Evolutionary conservation across 2,888 invertebrate genomes (phyloP).

Genomic region (Coenonympha arcania): DNA sequence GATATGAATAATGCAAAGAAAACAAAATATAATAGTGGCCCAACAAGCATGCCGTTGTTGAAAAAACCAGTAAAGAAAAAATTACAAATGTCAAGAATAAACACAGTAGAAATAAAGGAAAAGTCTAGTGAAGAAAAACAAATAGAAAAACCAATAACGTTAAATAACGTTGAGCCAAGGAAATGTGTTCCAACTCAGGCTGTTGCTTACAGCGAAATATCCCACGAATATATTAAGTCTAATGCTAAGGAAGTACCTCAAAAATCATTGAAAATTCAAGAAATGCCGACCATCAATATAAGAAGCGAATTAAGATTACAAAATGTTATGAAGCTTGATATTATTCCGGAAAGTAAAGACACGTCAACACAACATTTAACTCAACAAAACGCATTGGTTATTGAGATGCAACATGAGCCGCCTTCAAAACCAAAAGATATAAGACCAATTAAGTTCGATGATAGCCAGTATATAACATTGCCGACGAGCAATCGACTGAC

Average conservation of each 20-base stretch:
- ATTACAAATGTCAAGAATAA: slow-evolving; percentile 48
- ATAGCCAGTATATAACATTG: slow-evolving; percentile 8
- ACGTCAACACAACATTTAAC: slow-evolving; percentile 26
- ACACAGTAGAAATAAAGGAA: slow-evolving; percentile 50
- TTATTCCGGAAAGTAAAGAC: slow-evolving; percentile 49
- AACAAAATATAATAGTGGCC: slow-evolving; percentile 35
- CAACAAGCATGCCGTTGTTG: slow-evolving; percentile 34
- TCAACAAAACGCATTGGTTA: slow-evolving; percentile 50
- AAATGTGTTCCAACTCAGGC: slow-evolving; percentile 27
- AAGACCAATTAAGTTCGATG: slow-evolving; percentile 14
- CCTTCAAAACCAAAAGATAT: slow-evolving; percentile 6
- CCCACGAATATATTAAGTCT: slow-evolving; percentile 46
- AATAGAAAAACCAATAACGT: slow-evolving; percentile 37
- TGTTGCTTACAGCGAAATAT: slow-evolving; percentile 55
- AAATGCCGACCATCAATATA: slow-evolving; percentile 70
- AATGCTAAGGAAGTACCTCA: slow-evolving; percentile 30
- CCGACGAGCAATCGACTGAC: slow-evolving; percentile 4
- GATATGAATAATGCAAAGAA: slow-evolving; percentile 33
- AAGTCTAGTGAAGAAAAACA: slow-evolving; percentile 25
- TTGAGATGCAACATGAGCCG: slow-evolving; percentile 43
- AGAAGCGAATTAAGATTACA: slow-evolving; percentile 65
- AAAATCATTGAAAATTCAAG: slow-evolving; percentile 55
- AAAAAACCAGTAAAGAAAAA: slow-evolving; percentile 40
- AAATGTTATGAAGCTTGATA: slow-evolving; percentile 67
- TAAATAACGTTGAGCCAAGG: slow-evolving; percentile 26